Percentiles rank a stretch among this genome's conserved stretches.
Evolutionary conservation across 2,888 invertebrate genomes (phyloP).

Genomic region (Alsophila aescularia): DNA sequence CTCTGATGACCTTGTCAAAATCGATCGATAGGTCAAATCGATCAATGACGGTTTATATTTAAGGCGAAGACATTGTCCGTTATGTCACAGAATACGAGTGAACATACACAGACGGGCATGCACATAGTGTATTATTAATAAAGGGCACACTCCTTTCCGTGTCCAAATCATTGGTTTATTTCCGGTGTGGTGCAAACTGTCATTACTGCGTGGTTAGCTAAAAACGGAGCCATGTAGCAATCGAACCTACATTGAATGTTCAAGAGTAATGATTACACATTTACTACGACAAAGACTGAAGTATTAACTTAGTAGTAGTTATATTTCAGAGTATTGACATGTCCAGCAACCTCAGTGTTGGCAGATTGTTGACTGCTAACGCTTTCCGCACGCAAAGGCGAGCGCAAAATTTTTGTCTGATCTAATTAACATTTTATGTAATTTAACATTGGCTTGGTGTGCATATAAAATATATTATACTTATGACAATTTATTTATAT

Average conservation of each 20-base stretch:
- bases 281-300: neutral
- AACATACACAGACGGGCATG: neutral
- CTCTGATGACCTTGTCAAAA: slow-evolving; percentile 22
- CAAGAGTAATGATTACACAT: neutral
- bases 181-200: slow-evolving; percentile 17
- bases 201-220: neutral
- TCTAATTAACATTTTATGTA: neutral
- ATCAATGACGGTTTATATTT: slow-evolving; percentile 21
- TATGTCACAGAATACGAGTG: slow-evolving; percentile 7
- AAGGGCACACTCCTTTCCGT: slow-evolving; percentile 22
- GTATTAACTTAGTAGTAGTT: neutral
- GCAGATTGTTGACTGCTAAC: neutral
- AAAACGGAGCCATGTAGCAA: neutral
- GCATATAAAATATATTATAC: neutral
- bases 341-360: slow-evolving; percentile 1
- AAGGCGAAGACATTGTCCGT: slow-evolving; percentile 9
- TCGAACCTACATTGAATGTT: neutral
- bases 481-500: too few relatives aligned
- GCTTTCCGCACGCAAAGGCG: slow-evolving; percentile 2
- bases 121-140: too few relatives aligned
- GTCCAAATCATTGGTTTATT: slow-evolving; percentile 11
- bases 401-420: neutral
- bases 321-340: neutral
- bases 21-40: slow-evolving; percentile 24
- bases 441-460: neutral